Evolutionary conservation across 2,888 invertebrate species (phyloP), one percentile per base, ranked within the genome.

Genomic region (Rhingia campestris): DNA sequence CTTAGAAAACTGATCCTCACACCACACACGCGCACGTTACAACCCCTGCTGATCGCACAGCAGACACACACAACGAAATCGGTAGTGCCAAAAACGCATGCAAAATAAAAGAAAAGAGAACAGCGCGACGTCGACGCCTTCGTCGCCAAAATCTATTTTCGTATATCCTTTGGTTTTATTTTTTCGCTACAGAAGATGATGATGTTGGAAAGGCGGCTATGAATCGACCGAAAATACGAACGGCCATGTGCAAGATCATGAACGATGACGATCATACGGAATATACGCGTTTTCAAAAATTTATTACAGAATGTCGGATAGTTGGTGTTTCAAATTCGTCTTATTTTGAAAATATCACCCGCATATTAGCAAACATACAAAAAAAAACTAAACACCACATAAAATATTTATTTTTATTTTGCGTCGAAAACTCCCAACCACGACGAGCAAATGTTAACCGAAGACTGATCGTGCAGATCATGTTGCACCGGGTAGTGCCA

Each of bases 131-230:
- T 76, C 66, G 81, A 84, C 84, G 84, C 84, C 84, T 79, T 84
- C 84, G 85, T 80, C 80, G 85, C 80, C 81, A 85, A 85, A 85
- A 72, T 85, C 85, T 85, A 85, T 85, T 85, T 85, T 85, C 75
- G 85, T 85, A 85, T 80, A 85, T 85, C 85, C 80, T 85, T 81
- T 85, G 75, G 85, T 66, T 85, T 79, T 59, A 64, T 73, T 63
- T 81, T 72, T 30, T 72, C 22, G 51, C 69, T 51, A 30, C 22
- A 61, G 37, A 76, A 49, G 72, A 66, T 61, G 81, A 74, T 67
- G 77, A 73, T 77, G 43, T 35, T 59, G 74, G 74, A 64, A 73
- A 61, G 51, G 61, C 72, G 54, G 41, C 81, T 77, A 74, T 74
- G 82, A 79, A 74, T 74, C 79, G 69, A 75, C 79, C 66, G 70